Base-by-base conservation (phyloP, 2,797 vertebrate species). In the Rhinoraja longicauda region DNA sequence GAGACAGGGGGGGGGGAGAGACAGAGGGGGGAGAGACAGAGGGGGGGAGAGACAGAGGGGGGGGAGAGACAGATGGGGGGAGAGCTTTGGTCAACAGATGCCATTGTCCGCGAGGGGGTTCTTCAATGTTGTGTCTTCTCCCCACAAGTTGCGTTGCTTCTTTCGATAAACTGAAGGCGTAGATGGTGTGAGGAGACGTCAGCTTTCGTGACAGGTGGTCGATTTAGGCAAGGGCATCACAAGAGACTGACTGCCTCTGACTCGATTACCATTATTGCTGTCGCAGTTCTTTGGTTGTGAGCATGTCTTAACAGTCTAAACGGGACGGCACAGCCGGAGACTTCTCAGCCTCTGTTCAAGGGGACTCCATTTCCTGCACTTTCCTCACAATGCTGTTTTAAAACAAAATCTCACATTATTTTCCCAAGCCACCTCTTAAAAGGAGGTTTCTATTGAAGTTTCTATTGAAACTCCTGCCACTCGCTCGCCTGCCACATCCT, bases 131-230 rank as follows among this genome's bases (percentile, higher is more conserved):
- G 75, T 32, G 9, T 26, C n/a, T 12, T 78, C 29, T 29, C 76
- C 12, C 3, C 32, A 2, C 76, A 78, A 0, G 12, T 21, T 24
- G 70, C 70, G 6, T 73, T 73, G 70, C 73, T 6, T 73, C 70
- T 24, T 6, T 21, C 0, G 82, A 86, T n/a, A 26, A 59, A 19
- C n/a, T n/a, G 57, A 86, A 10, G 17, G 53, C 84, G 7, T 36
- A 95, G 94, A 94, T 53, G 93, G 32, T 93, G 93, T 94, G 94
- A 95, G 95, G 94, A 94, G 94, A 94, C 0, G 93, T 93, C 93
- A 78, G 93, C 93, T 94, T 72, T 78, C 67, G 73, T 94, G 93
- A 93, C 93, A 72, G 19, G 82, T 53, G 53, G 9, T 93, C 93
- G 53, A n/a, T 70, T 75, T 4, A 93, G 93, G 1, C n/a, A 94